Percentiles rank a stretch among this genome's conserved stretches.
phyloP scores from a whole-genome alignment of 2,113 vertebrate genomes.

The Trogon surrucura region DNA sequence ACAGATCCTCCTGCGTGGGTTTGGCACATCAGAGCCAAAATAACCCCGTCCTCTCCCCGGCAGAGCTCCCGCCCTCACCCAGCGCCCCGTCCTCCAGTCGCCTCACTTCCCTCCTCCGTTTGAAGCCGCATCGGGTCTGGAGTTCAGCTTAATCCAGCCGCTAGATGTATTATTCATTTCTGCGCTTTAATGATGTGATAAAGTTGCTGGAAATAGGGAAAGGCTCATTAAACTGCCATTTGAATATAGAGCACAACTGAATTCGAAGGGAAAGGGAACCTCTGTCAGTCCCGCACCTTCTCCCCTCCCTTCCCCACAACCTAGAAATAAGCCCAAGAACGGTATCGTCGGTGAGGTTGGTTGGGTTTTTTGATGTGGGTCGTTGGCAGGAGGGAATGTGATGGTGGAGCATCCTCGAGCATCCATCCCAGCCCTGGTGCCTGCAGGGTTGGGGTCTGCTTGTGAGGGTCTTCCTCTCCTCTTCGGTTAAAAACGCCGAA shows the following conservation, averaged over 20 bases:
- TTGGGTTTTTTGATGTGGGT: not conserved
- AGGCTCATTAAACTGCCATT: slow-evolving; percentile 84
- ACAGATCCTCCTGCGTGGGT: not conserved
- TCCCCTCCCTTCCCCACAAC: not conserved
- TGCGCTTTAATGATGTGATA: slow-evolving; percentile 82
- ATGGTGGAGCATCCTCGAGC: not conserved
- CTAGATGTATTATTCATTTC: slow-evolving; percentile 85
- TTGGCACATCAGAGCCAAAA: slow-evolving; percentile 3
- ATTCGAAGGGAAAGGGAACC: slow-evolving; percentile 65
- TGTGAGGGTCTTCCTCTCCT: not conserved
- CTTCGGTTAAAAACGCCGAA: not conserved
- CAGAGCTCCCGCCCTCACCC: not conserved
- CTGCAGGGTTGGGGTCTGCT: not conserved
- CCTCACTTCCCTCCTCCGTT: slow-evolving; percentile 42
- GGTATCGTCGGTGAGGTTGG: not conserved
- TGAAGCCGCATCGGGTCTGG: slow-evolving; percentile 76
- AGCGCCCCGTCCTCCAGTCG: not conserved
- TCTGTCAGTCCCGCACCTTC: slow-evolving; percentile 22
- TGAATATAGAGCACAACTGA: slow-evolving; percentile 80
- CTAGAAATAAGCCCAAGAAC: not conserved
- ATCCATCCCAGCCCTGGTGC: rapidly evolving
- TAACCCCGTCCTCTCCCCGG: not conserved
- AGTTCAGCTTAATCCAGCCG: slow-evolving; percentile 76
- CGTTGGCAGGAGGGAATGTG: not conserved
- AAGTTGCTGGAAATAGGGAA: slow-evolving; percentile 81